Conservation (phyloP, 2,113 vertebrate species). For the Theristicus caerulescens region DNA sequence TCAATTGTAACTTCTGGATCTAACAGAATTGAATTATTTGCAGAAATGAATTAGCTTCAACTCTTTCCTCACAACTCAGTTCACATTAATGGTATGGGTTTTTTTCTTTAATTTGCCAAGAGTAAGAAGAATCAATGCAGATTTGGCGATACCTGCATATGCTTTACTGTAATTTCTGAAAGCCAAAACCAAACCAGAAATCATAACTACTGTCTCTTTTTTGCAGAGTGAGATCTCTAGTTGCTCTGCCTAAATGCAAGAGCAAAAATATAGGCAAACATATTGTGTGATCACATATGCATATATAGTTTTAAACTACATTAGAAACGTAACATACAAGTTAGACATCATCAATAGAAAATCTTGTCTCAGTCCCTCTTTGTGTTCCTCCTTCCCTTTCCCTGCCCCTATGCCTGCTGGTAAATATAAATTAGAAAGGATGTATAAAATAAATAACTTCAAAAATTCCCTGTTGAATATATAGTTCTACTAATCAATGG, state of each 20-base stretch:
- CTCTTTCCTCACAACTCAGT: constrained; percentile 21
- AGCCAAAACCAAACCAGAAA: background rate
- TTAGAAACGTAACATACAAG: background rate
- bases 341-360: background rate
- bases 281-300: background rate
- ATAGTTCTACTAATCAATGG: constrained; percentile 57
- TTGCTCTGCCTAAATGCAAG: background rate
- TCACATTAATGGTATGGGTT: background rate
- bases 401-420: background rate
- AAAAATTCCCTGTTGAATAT: background rate
- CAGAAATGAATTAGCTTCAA: constrained; percentile 47
- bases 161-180: constrained; percentile 17
- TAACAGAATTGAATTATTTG: constrained; percentile 49
- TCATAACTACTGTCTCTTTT: background rate
- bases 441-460: constrained; percentile 12
- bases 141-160: background rate
- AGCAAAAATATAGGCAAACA: background rate
- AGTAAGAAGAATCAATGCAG: background rate
- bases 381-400: background rate
- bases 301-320: background rate
- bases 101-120: constrained; percentile 2
- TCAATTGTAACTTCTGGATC: constrained; percentile 55
- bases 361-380: background rate
- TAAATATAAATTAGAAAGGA: constrained; percentile 36
- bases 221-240: background rate